phyloP scores from a whole-genome alignment of 2,797 vertebrate species.

The Myotis myotis region DNA sequence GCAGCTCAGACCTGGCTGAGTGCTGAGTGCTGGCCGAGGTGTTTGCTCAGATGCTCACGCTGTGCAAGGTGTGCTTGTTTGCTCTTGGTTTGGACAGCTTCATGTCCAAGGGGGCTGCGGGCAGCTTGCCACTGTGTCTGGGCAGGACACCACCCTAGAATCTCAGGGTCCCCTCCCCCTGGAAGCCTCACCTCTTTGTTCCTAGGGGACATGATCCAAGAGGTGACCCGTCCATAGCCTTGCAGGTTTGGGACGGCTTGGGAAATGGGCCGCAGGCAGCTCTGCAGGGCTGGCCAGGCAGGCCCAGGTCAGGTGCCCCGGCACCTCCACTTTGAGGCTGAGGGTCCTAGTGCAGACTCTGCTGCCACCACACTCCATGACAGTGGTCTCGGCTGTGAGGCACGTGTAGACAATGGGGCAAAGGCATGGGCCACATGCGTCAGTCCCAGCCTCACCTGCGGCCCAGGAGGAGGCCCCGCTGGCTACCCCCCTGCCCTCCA shows the following conservation, averaged over 20 bases:
- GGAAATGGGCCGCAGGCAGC: not conserved
- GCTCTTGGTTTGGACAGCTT: not conserved
- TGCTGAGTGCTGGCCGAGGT: not conserved
- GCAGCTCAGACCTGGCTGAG: not conserved
- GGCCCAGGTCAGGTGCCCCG: no score
- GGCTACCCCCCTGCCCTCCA: not conserved
- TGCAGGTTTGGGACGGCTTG: not conserved
- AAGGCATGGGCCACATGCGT: not conserved
- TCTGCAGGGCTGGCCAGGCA: not conserved
- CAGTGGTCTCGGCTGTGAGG: not conserved
- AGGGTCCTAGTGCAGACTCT: not conserved
- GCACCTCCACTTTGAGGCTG: not conserved
- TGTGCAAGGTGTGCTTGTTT: not conserved
- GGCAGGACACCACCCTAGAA: not conserved
- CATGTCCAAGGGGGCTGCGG: not conserved
- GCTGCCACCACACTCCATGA: not conserved
- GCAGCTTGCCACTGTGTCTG: not conserved
- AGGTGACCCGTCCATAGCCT: not conserved
- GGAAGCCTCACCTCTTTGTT: not conserved
- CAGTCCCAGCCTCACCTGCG: not conserved
- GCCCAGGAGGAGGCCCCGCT: not conserved
- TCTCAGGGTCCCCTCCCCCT: not conserved
- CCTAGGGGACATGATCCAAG: not conserved
- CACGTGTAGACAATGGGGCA: not conserved
- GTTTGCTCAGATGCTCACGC: no score